Conservation (phyloP, 2,888 invertebrate species). For the Heliconius hortense region DNA sequence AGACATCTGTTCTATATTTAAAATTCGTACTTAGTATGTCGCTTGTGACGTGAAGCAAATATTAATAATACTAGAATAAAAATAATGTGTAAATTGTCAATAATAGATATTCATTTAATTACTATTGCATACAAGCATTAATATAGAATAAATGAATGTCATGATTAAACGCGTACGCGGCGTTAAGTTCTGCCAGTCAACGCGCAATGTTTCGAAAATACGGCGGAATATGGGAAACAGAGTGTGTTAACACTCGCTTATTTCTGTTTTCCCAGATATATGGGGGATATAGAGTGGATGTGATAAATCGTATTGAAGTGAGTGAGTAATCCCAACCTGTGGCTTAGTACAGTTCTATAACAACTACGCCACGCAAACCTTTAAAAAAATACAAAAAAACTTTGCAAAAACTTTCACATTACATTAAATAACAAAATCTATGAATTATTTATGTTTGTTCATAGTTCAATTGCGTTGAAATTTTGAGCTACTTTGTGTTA, state of each 20-base stretch:
- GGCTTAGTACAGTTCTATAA: not conserved
- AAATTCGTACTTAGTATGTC: not conserved
- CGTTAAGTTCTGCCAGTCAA: too few species aligned
- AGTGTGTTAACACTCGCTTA: too few species aligned
- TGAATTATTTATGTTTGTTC: not conserved
- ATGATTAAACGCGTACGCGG: too few species aligned
- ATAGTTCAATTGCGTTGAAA: not conserved
- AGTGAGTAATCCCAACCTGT: not conserved
- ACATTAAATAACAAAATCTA: slow-evolving; percentile 1
- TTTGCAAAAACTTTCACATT: not conserved
- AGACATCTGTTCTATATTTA: not conserved
- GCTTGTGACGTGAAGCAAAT: not conserved
- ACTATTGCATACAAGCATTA: too few species aligned
- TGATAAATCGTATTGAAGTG: too few species aligned
- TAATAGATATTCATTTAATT: too few species aligned
- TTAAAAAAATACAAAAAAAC: not conserved
- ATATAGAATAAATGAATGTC: not conserved
- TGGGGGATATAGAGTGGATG: too few species aligned
- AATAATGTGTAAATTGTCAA: too few species aligned
- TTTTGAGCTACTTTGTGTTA: not conserved
- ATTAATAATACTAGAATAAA: not conserved
- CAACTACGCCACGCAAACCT: not conserved
- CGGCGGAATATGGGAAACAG: too few species aligned
- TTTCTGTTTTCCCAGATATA: too few species aligned
- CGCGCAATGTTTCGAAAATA: too few species aligned